Percentiles rank a stretch among this genome's conserved stretches.
These are phyloP conservation scores for Elaeidobius kamerunicus DNA, from an alignment of 2,888 invertebrate genomes.

Conservation along the genomic window DNA sequence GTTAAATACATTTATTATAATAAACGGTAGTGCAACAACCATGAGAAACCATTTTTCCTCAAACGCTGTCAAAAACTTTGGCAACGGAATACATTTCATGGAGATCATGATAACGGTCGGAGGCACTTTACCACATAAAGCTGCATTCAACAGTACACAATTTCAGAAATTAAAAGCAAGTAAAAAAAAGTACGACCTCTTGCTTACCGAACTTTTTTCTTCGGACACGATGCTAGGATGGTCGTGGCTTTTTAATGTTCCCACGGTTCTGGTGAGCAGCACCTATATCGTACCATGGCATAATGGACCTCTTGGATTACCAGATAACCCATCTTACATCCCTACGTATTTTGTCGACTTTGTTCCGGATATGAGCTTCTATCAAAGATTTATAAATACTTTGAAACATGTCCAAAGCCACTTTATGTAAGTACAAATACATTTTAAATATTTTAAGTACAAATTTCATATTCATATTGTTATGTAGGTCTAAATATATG, in stretches of 20 bases:
- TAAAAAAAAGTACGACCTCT: conserved; percentile 43
- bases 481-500: neutral
- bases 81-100: no score
- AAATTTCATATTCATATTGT: no score
- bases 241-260: conserved; percentile 55
- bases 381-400: conserved; percentile 53
- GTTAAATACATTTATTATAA: no score
- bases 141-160: conserved; percentile 34
- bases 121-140: no score
- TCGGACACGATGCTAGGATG: conserved; percentile 60
- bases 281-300: conserved; percentile 58
- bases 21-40: no score
- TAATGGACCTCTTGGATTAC: conserved; percentile 55
- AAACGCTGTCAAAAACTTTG: no score
- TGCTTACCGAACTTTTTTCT: conserved; percentile 59
- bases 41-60: no score
- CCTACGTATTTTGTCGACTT: conserved; percentile 58
- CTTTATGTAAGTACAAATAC: conserved; percentile 19
- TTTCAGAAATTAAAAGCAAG: conserved; percentile 35
- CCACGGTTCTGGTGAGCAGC: conserved; percentile 57
- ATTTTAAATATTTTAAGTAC: no score
- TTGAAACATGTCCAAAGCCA: conserved; percentile 8
- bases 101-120: no score
- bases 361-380: conserved; percentile 52
- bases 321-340: conserved; percentile 58